phyloP scores from a whole-genome alignment of 2,113 vertebrate genomes.

The Smithornis capensis region DNA sequence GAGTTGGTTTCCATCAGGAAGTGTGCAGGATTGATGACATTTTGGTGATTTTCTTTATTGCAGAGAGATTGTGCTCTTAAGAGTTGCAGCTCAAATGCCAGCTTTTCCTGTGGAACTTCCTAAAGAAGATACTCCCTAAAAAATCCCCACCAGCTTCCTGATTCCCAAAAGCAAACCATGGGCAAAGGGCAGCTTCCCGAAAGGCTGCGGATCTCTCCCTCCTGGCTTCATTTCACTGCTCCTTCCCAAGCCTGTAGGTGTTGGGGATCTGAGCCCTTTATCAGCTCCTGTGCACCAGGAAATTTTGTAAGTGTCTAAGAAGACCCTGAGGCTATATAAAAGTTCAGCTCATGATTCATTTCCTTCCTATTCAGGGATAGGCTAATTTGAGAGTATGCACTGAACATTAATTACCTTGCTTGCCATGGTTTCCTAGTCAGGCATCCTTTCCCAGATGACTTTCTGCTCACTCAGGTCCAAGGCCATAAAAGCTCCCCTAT shows the following conservation, averaged over 20 bases:
- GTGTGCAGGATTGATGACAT: rapidly evolving
- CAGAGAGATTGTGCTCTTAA: neutral
- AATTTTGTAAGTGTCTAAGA: conserved; percentile 14
- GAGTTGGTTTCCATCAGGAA: neutral
- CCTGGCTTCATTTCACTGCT: neutral
- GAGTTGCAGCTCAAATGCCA: neutral
- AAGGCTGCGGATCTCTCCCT: rapidly evolving
- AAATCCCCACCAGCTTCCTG: rapidly evolving
- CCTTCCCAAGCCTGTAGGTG: neutral
- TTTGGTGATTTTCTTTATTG: neutral
- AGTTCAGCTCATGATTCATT: conserved; percentile 34
- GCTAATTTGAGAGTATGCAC: conserved; percentile 27
- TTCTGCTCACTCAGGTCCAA: neutral
- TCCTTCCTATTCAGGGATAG: conserved; percentile 40
- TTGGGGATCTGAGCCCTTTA: neutral
- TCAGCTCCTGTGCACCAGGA: conserved; percentile 2
- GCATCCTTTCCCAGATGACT: conserved; percentile 6
- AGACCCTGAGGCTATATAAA: conserved; percentile 33
- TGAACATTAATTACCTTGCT: conserved; percentile 17
- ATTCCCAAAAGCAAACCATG: neutral
- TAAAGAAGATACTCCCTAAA: neutral
- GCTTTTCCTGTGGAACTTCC: neutral
- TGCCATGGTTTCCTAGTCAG: neutral
- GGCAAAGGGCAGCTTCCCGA: rapidly evolving
- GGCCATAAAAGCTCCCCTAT: conserved; percentile 38